Evolutionary conservation across 2,113 vertebrate species (phyloP), one percentile per base, ranked within the genome.

Genomic region (Geothlypis trichas): DNA sequence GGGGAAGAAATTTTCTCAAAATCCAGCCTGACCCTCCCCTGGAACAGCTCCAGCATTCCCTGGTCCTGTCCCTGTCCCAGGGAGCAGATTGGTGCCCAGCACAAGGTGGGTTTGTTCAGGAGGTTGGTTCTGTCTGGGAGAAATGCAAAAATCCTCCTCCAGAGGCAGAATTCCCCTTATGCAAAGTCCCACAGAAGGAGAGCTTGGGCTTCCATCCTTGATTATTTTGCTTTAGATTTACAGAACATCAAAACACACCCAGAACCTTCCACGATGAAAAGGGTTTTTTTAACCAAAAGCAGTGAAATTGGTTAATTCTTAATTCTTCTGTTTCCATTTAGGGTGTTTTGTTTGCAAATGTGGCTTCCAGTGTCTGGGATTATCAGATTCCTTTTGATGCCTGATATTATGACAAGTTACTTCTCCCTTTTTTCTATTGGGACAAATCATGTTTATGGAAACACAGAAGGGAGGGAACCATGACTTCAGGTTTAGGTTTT

Each of bases 401-500:
- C 84, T 42, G 84, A 58, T 96, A 87, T 97, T 97, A 85, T 93
- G 93, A 97, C 89, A 96, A 94, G 76, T 93, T 68, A 58, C 57
- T 93, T 89, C 84, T 84, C 59, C 63, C 72, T 7, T 11, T 92
- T 95, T 92, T 79, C 94, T 93, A 2, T 31, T 93, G 89, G 95
- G 93, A 95, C 87, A 94, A 95, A 96, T 96, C 89, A 30, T 95
- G 68, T 96, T 89, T 96, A 73, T 90, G 93, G 93, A 92, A 97
- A 96, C 87, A 75, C 5, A 51, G 89, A 75, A 81, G 89, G 93
- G 71, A 89, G 78, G 74, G 85, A 85, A 80, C 5, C 63, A 90
- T 94, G 89, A 58, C 74, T 91, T 93, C 91, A 95, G 89, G 87
- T 94, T 95, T 93, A 87, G 79, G 41, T 80, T 93, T 95, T 90